Percentiles rank a stretch among this genome's conserved stretches.
Evolutionary conservation across 2,113 vertebrate species (phyloP).

Genomic region (Probosciger aterrimus): DNA sequence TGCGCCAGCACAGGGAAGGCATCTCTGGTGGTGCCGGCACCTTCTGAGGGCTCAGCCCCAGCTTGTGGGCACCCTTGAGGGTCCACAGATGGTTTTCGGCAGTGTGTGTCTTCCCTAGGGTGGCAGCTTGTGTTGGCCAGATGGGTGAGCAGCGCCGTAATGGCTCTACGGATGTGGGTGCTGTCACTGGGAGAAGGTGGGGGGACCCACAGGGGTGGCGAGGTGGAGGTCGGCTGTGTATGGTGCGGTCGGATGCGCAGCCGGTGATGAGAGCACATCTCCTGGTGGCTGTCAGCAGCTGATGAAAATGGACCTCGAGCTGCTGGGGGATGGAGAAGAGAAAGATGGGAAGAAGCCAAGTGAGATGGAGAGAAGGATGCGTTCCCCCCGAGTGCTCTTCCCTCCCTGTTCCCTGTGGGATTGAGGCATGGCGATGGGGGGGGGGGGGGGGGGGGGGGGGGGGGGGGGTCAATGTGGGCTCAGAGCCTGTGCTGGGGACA

Average conservation of each 20-base stretch:
- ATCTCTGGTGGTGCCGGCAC: neutral
- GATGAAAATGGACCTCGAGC: conserved; percentile 15
- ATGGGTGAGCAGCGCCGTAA: neutral
- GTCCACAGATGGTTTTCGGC: neutral
- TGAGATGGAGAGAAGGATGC: neutral
- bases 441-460: neutral
- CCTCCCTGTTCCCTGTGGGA: fast-evolving
- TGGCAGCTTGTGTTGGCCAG: neutral
- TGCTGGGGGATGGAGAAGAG: neutral
- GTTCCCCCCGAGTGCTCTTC: neutral
- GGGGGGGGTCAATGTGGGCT: neutral
- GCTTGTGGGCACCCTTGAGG: neutral
- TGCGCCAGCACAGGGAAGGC: neutral
- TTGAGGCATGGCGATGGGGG: fast-evolving
- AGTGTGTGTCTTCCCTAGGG: neutral
- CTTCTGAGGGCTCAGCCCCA: neutral
- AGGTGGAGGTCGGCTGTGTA: neutral
- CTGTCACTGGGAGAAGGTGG: neutral
- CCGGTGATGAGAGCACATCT: neutral
- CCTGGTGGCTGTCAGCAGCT: conserved; percentile 3
- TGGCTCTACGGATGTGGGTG: neutral
- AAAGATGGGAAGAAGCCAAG: conserved; percentile 22
- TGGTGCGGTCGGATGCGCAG: neutral
- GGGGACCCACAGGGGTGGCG: fast-evolving
- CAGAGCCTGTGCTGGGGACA: neutral